Evolutionary conservation across 2,113 vertebrate genomes (phyloP), one percentile per base, ranked within the genome.

Genomic region (Turnix velox): DNA sequence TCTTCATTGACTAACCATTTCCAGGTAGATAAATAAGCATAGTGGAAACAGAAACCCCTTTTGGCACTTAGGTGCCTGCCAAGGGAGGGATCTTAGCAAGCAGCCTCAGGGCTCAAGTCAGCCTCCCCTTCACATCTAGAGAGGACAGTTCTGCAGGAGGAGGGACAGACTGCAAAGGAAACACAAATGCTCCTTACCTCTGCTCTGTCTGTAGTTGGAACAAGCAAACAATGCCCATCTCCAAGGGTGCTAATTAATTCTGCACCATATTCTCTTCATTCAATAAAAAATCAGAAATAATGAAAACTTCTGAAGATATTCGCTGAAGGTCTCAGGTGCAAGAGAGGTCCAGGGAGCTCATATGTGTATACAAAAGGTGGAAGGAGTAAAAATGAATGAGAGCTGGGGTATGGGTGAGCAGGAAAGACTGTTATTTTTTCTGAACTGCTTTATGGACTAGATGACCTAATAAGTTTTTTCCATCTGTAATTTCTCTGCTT

Each of bases 351-450:
- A 59, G 30, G 33, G 22, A 65, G 51, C 65, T 82, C 3, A 1
- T 54, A 12, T 14, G 33, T 30, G 2, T 58, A 25, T 58, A 39
- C 39, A 86, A 80, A 77, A 65, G 14, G 37, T 48, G 82, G 43
- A 75, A 59, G 27, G 69, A 89, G 25, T 27, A 66, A 49, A 28
- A 92, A 48, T 48, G 48, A 82, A 66, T 58, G 12, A 80, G 28
- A 65, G 12, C 1, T 1, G 14, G 20, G 25, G 8, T 78, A n/a
- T 40, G 23, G 23, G 18, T 52, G n/a, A 89, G 24, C 65, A 81
- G 68, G 49, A 79, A 46, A 79, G 14, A 43, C 18, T 89, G 78
- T 92, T 96, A 73, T 95, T 96, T 95, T 93, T 89, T 88, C 73
- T 84, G 75, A 95, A 96, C 52, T 75, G 27, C 51, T 84, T 93